Evolutionary conservation across 2,797 vertebrate genomes (phyloP), one percentile per base, ranked within the genome.

Genomic region (Distichodus sexfasciatus): DNA sequence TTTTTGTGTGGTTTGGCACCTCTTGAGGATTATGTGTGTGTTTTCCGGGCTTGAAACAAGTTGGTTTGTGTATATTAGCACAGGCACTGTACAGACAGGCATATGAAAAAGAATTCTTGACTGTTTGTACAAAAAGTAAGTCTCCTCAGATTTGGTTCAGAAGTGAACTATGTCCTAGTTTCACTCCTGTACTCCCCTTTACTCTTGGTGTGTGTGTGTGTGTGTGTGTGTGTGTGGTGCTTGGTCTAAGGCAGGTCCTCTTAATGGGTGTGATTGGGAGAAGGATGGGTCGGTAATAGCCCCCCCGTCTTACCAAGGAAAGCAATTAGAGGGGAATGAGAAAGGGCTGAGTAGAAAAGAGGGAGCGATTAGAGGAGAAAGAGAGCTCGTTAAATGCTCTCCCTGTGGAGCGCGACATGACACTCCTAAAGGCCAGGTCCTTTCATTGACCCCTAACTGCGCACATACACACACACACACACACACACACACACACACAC

Each of bases 201-300:
- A 26, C 28, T 19, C 29, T 14, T 72, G 38, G 29, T 54, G 63
- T 65, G 41, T 55, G 21, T 71, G n/a, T 48, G 35, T 64, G 41
- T 69, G 65, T 44, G 15, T 58, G 36, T 50, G 55, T 76, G 76
- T 74, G 78, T 75, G 76, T 26, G 29, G 44, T 48, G 33, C 24
- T 23, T 31, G 60, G 63, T 44, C 67, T 72, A 69, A 78, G 66
- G 75, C 81, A 62, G 72, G 79, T 87, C 79, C 77, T 82, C 76
- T 57, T 85, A 89, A 91, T 91, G 78, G 84, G 79, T 76, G 41
- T 28, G 41, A 26, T 53, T 78, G 64, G 77, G 43, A n/a, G 19
- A 48, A 64, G 79, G 79, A 87, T 81, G 75, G 79, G 82, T 82
- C 75, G 71, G 83, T 83, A 83, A 84, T n/a, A n/a, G 83, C 81